These are phyloP conservation scores for Caenorhabditis macrosperma DNA, from an alignment of 2,888 invertebrate genomes.

Conservation along the genomic window DNA sequence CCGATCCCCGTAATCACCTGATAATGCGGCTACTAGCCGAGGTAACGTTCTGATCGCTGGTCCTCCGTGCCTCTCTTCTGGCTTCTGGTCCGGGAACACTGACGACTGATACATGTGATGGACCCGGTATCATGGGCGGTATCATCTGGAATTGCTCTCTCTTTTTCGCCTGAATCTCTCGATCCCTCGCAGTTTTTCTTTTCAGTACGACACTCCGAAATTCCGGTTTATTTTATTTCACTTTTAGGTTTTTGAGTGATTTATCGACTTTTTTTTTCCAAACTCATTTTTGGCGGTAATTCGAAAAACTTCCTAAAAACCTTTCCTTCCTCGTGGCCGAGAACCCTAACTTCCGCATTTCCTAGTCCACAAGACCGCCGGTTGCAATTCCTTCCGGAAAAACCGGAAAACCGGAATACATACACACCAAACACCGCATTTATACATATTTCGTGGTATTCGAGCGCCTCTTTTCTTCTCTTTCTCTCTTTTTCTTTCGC, in stretches of 20 bases:
- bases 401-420: background rate
- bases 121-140: conserved; percentile 26
- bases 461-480: background rate
- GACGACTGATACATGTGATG: conserved; percentile 32
- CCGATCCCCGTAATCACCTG: conserved; percentile 5
- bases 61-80: background rate
- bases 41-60: conserved; percentile 12
- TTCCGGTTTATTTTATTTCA: too few species aligned
- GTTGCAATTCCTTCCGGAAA: background rate
- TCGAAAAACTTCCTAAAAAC: too few species aligned
- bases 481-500: background rate
- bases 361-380: conserved; percentile 8
- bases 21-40: conserved; percentile 22
- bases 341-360: background rate
- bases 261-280: too few species aligned
- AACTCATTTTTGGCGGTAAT: too few species aligned
- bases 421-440: background rate
- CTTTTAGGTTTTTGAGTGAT: too few species aligned
- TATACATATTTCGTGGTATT: conserved; percentile 4
- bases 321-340: too few species aligned
- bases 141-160: conserved; percentile 21
- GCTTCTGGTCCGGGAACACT: conserved; percentile 18
- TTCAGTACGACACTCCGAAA: too few species aligned
- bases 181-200: background rate
- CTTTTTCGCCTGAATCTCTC: too few species aligned